phyloP scores from a whole-genome alignment of 2,888 invertebrate species.

The Drosophila falleni region DNA sequence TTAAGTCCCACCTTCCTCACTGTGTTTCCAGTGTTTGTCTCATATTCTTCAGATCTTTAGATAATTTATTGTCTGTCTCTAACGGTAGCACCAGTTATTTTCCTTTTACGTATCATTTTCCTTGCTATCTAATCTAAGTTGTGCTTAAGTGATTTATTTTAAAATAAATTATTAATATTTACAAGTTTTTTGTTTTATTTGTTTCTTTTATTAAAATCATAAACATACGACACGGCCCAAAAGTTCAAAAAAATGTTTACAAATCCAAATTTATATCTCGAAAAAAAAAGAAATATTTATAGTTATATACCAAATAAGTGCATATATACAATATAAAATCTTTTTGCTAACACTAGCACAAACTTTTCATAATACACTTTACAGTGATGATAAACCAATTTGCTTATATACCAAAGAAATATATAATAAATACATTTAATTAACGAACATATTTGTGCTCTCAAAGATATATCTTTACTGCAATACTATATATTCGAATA shows the following conservation, averaged over 20 bases:
- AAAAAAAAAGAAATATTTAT: constrained; percentile 27
- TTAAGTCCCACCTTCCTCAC: constrained; percentile 7
- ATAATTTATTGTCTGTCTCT: constrained; percentile 47
- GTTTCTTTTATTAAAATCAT: constrained; percentile 10
- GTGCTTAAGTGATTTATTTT: constrained; percentile 69
- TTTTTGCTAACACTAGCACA: constrained; percentile 43
- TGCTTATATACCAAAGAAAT: constrained; percentile 47
- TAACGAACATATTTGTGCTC: constrained; percentile 17
- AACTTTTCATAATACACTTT: constrained; percentile 68
- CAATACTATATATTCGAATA: constrained; percentile 47
- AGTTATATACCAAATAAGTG: constrained; percentile 6
- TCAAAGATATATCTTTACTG: constrained; percentile 34
- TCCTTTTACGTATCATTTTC: constrained; percentile 43
- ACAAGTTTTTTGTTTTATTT: constrained; percentile 25
- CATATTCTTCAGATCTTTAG: constrained; percentile 36
- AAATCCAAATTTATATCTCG: constrained; percentile 50
- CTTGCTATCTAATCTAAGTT: constrained; percentile 63
- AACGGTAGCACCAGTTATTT: constrained; percentile 56
- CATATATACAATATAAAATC: constrained; percentile 29
- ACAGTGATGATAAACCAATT: constrained; percentile 43
- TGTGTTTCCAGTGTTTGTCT: constrained; percentile 36
- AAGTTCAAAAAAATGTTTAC: constrained; percentile 69
- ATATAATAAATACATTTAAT: constrained; percentile 25
- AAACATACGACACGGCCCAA: constrained; percentile 57
- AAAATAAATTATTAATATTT: constrained; percentile 49